Conservation (phyloP, 2,888 invertebrate genomes). For the Coelinius sp. region DNA sequence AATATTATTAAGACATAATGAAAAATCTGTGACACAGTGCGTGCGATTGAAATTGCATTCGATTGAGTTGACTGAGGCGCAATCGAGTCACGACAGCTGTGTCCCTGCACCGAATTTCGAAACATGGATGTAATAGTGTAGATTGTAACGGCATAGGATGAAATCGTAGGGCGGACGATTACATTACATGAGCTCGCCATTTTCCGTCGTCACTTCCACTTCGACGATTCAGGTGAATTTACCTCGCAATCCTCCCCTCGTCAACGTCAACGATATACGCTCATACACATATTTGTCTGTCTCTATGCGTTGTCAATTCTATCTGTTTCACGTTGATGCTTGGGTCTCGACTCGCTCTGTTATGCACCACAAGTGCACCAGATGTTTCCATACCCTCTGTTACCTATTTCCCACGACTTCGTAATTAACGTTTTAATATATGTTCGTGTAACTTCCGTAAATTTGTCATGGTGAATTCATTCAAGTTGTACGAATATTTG, state of each 20-base stretch:
- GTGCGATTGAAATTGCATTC: conserved; percentile 19
- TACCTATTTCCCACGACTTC: conserved; percentile 10
- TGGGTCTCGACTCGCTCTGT: conserved; percentile 3
- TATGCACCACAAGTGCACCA: conserved; percentile 35
- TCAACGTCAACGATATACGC: background rate
- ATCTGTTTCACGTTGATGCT: conserved; percentile 6
- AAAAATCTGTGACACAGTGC: conserved; percentile 4
- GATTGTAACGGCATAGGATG: conserved; percentile 33
- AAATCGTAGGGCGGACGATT: conserved; percentile 42
- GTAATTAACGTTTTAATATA: conserved; percentile 28
- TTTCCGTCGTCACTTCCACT: conserved; percentile 58
- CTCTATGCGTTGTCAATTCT: conserved; percentile 23
- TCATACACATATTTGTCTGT: conserved; percentile 5
- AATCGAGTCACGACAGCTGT: conserved; percentile 31
- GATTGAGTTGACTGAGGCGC: conserved; percentile 23
- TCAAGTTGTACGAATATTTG: background rate
- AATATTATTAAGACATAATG: conserved; percentile 1
- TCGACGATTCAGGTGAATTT: conserved; percentile 53
- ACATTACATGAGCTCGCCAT: conserved; percentile 48
- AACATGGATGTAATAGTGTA: conserved; percentile 35
- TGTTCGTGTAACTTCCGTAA: conserved; percentile 22
- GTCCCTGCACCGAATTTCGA: conserved; percentile 22
- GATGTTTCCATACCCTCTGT: conserved; percentile 42
- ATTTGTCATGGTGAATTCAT: conserved; percentile 15
- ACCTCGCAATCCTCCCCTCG: background rate